Conservation (phyloP, 2,797 vertebrate genomes). For the Notoglanidium macrostoma region DNA sequence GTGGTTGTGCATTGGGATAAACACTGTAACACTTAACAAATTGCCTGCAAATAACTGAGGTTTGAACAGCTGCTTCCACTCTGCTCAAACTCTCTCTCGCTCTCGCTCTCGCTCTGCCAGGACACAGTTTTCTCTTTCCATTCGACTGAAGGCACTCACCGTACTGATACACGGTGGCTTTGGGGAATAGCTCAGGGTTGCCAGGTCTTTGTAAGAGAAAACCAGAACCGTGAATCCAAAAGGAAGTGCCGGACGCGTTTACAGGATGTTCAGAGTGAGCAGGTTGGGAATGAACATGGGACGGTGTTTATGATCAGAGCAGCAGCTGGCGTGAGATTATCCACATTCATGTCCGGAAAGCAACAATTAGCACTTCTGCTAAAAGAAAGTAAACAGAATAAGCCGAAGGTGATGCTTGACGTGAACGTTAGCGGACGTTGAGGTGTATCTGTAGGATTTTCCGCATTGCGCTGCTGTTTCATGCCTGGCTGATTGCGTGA, state of each 20-base stretch:
- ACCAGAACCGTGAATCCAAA: background rate
- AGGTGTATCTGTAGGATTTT: background rate
- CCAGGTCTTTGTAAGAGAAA: background rate
- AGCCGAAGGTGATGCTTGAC: background rate
- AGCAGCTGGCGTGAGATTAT: background rate
- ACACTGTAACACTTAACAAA: conserved; percentile 77
- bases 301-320: background rate
- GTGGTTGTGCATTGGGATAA: conserved; percentile 71
- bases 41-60: conserved; percentile 73
- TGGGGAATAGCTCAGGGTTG: conserved; percentile 1
- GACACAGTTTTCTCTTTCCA: background rate
- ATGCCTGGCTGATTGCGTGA: too few relatives aligned
- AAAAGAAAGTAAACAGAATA: background rate
- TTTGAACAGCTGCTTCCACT: conserved; percentile 80
- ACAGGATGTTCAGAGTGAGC: background rate
- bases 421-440: background rate
- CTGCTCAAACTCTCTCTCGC: conserved; percentile 57
- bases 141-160: background rate
- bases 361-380: background rate
- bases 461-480: background rate
- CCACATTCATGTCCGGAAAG: background rate
- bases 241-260: background rate
- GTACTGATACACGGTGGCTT: background rate
- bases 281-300: background rate
- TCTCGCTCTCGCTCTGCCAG: conserved; percentile 18